Evolutionary conservation across 2,888 invertebrate species (phyloP), one percentile per base, ranked within the genome.

Genomic region (Orthosia incerta): DNA sequence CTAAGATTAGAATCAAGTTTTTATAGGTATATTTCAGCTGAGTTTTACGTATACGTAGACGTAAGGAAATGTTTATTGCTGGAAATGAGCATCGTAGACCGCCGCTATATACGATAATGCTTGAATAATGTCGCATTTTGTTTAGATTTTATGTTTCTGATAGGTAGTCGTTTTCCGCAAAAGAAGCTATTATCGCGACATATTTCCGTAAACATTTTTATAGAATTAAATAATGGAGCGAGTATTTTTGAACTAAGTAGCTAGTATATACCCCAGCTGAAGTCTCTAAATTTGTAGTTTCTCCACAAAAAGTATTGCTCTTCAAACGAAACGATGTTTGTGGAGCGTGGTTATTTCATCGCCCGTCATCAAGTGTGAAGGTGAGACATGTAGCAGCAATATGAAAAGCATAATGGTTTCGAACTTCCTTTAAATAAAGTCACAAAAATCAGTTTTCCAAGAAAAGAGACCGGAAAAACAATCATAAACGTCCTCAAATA

Each of bases 81-180:
- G 12, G 15, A 46, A n/a, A 39, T 39, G 46, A 69, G 59, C 23
- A n/a, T 26, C 13, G 18, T 16, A 50, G 12, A 45, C 20, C 12
- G 66, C 56, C 15, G 13, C 20, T 23, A 31, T 50, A 18, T 50
- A 56, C 57, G 26, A 31, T 51, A 46, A 59, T 26, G n/a, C 46
- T 53, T 53, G 77, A 74, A 51, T 69, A 53, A 74, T 69, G 57
- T 53, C 70, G 23, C 23, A 77, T 69, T 69, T 51, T 23, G 15
- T 46, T 77, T 20, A 51, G 77, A 74, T 74, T 53, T 16, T 70
- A 69, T 69, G 77, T 18, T 53, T 46, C 26, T 70, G 46, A 20
- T 68, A 39, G 39, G 39, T 39, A 59, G 45, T 18, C 9, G 9
- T 53, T 48, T n/a, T 46, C n/a, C 9, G 16, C 31, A 13, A 39